Conservation (phyloP, 1,140 invertebrate genomes). For the Drosophila parabipectinata region DNA sequence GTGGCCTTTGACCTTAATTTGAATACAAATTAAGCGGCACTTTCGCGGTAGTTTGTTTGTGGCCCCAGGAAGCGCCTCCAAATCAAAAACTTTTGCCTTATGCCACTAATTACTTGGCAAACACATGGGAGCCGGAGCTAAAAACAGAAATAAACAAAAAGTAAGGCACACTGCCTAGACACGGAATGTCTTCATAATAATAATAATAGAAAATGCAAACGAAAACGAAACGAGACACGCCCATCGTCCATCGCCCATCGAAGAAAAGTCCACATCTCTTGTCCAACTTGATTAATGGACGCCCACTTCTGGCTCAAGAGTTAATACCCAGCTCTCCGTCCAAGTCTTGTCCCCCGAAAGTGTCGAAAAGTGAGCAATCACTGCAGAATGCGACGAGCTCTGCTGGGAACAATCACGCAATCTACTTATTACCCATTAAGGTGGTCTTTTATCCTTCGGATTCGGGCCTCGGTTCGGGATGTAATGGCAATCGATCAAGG, state of each 20-base stretch:
- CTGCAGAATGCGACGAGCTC: conserved; percentile 69
- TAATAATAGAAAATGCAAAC: conserved; percentile 79
- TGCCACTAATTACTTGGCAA: conserved; percentile 73
- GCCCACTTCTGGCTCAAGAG: conserved; percentile 34
- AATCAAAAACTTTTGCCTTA: conserved; percentile 47
- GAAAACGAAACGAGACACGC: conserved; percentile 54
- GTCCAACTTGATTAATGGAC: conserved; percentile 74
- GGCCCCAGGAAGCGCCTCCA: conserved; percentile 39
- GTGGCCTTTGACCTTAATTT: conserved; percentile 75
- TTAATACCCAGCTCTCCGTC: conserved; percentile 21
- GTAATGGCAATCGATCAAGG: conserved; percentile 71
- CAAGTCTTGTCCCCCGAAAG: conserved; percentile 38
- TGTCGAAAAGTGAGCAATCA: conserved; percentile 81
- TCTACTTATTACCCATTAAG: conserved; percentile 83
- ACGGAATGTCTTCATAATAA: conserved; percentile 73
- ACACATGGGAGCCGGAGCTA: conserved; percentile 49
- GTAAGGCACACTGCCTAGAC: conserved; percentile 56
- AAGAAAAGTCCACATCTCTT: conserved; percentile 29
- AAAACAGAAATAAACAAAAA: conserved; percentile 51
- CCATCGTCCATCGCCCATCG: conserved; percentile 34
- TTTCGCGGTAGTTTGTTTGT: conserved; percentile 7
- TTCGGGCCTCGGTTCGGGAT: conserved; percentile 27
- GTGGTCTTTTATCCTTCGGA: conserved; percentile 13
- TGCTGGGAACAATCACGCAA: conserved; percentile 68
- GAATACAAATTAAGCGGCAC: conserved; percentile 64